Conservation (phyloP, 2,888 invertebrate species). For the Nymphalis c-album region DNA sequence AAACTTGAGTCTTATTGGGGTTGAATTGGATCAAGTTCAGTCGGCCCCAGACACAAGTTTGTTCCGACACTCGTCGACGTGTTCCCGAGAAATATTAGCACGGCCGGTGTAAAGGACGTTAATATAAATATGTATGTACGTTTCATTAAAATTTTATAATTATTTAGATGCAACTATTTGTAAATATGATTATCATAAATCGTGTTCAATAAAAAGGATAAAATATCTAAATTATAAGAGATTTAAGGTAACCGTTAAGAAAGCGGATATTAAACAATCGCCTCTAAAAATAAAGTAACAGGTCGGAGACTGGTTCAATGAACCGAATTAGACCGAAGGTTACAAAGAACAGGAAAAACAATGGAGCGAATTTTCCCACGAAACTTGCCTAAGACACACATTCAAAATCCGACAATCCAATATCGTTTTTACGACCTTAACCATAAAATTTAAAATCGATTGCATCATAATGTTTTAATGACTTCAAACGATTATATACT, state of each 20-base stretch:
- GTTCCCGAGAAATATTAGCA: too few species aligned
- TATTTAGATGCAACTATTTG: too few species aligned
- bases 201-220: not conserved
- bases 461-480: not conserved
- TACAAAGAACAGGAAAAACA: conserved; percentile 61
- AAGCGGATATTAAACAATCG: not conserved
- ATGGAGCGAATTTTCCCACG: conserved; percentile 63
- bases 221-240: not conserved
- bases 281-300: conserved; percentile 10
- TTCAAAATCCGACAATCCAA: conserved; percentile 26
- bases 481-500: not conserved
- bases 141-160: too few species aligned
- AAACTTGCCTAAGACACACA: conserved; percentile 49
- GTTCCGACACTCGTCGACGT: too few species aligned
- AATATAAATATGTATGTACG: too few species aligned
- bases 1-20: too few species aligned
- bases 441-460: conserved; percentile 15
- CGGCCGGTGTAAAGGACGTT: too few species aligned
- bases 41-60: too few species aligned
- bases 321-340: conserved; percentile 63
- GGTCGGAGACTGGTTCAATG: conserved; percentile 50
- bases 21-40: too few species aligned
- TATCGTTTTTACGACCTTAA: conserved; percentile 8
- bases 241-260: not conserved
- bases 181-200: too few species aligned